These are phyloP conservation scores for Drosophila atripex DNA, from an alignment of 2,888 invertebrate genomes.

Conservation along the genomic window DNA sequence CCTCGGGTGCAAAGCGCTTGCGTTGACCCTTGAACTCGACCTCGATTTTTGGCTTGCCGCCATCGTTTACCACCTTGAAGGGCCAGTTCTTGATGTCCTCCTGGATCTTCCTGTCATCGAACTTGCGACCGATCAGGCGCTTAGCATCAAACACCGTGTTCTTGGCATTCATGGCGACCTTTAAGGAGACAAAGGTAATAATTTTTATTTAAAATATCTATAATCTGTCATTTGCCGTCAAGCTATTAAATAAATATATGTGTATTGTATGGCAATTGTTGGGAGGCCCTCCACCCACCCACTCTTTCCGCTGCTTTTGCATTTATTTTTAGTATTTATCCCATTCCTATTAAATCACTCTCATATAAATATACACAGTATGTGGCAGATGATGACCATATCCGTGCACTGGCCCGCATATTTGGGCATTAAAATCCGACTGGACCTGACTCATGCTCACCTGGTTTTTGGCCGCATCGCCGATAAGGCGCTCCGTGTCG, in stretches of 20 bases:
- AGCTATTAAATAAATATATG: too few species aligned
- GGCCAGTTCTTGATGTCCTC: conserved; percentile 94
- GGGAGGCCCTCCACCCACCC: conserved; percentile 4
- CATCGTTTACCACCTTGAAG: conserved; percentile 87
- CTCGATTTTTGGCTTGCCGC: conserved; percentile 89
- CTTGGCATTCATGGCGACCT: conserved; percentile 91
- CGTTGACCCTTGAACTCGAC: conserved; percentile 90
- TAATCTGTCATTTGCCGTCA: too few species aligned
- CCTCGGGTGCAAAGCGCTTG: conserved; percentile 92
- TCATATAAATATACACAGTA: neutral
- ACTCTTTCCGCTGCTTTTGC: neutral
- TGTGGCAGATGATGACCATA: conserved; percentile 10
- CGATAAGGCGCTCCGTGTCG: conserved; percentile 92
- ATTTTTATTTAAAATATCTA: neutral
- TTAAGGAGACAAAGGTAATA: conserved; percentile 17
- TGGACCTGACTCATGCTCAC: conserved; percentile 81
- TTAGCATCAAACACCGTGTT: conserved; percentile 94
- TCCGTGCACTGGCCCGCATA: conserved; percentile 20
- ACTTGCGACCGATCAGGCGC: conserved; percentile 92
- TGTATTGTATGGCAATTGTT: neutral
- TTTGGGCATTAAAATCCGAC: conserved; percentile 31
- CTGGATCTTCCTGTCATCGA: conserved; percentile 90
- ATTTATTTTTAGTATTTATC: conserved; percentile 11
- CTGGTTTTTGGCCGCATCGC: conserved; percentile 94
- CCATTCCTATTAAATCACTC: conserved; percentile 9